Conservation (phyloP, 2,888 invertebrate species). For the Ernsta delagoae region DNA sequence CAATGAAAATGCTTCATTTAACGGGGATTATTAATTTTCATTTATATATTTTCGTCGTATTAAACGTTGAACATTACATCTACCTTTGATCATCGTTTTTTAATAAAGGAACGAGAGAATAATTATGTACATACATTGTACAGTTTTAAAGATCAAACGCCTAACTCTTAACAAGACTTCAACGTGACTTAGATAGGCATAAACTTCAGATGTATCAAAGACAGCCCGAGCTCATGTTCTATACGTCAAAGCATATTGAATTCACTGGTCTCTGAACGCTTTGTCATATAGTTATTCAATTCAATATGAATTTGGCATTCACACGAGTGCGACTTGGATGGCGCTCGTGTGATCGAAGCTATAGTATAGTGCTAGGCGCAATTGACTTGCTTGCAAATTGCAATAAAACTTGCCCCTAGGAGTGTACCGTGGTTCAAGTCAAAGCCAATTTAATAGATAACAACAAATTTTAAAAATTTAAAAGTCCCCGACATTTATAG, state of each 20-base stretch:
- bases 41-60: no score
- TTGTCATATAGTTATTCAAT: neutral
- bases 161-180: neutral
- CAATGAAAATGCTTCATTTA: no score
- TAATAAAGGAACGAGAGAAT: no score
- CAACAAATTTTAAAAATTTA: no score
- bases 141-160: neutral
- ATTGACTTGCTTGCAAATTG: conserved; percentile 3
- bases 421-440: neutral
- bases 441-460: no score
- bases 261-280: neutral
- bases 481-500: no score
- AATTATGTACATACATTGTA: no score
- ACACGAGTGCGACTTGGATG: no score
- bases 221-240: neutral
- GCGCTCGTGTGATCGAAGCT: neutral
- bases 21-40: no score
- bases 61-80: no score
- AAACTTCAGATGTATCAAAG: neutral
- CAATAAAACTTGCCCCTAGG: conserved; percentile 2
- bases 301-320: no score
- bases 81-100: no score
- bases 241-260: neutral
- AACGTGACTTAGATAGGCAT: neutral
- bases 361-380: neutral